These are phyloP conservation scores for Oxyscelio sp. DNA, from an alignment of 2,888 invertebrate species.

Conservation along the genomic window DNA sequence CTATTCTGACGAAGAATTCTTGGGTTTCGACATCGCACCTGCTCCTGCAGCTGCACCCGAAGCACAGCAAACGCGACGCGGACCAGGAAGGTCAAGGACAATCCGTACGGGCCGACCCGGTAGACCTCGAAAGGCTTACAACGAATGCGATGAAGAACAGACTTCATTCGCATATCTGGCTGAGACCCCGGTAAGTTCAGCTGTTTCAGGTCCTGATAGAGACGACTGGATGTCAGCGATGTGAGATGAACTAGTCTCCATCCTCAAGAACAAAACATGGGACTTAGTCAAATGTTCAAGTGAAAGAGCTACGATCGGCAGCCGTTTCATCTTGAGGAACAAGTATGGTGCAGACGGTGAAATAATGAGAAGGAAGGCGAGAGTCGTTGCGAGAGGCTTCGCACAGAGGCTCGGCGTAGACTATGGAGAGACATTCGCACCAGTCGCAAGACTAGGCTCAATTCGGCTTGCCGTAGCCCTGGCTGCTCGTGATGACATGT, in stretches of 20 bases:
- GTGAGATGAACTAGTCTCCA: constrained; percentile 18
- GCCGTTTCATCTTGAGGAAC: constrained; percentile 26
- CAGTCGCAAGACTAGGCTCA: constrained; percentile 36
- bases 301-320: constrained; percentile 25
- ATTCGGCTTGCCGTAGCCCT: constrained; percentile 12
- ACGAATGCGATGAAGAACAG: constrained; percentile 3
- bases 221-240: constrained; percentile 21
- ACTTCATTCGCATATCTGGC: neutral
- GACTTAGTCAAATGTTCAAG: constrained; percentile 36
- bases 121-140: constrained; percentile 23
- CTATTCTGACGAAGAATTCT: neutral
- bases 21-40: neutral
- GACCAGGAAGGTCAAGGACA: constrained; percentile 18
- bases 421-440: constrained; percentile 33
- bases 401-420: constrained; percentile 35
- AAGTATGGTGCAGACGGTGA: constrained; percentile 26
- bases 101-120: constrained; percentile 20
- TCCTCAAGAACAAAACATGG: constrained; percentile 37
- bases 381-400: constrained; percentile 36
- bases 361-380: constrained; percentile 32
- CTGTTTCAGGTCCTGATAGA: constrained; percentile 5
- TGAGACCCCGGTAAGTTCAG: neutral
- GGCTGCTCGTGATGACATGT: constrained; percentile 5
- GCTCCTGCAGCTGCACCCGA: neutral
- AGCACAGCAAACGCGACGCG: neutral